Evolutionary conservation across 1,140 invertebrate genomes (phyloP), one percentile per base, ranked within the genome.

Genomic region (Drosophila gunungcola): DNA sequence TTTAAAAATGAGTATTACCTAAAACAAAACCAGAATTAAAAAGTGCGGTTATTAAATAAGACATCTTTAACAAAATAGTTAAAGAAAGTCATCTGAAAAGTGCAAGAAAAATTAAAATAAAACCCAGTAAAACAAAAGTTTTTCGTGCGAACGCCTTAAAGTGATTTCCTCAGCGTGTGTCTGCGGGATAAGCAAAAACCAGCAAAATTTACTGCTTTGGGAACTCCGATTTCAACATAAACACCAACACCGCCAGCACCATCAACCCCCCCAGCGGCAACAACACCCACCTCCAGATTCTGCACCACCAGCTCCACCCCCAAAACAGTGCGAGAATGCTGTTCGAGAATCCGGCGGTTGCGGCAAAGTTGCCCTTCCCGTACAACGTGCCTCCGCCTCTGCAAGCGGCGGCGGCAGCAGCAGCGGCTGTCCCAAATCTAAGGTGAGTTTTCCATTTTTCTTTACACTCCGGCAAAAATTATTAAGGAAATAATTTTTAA

Each of bases 321-420:
- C 78, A 72, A 60, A 78, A 62, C 74, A 70, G 54, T 46, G 41
- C 38, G 60, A 92, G 78, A 75, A 92, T 92, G 91, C 80, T 92
- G 60, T 92, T 92, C 63, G 91, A 92, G 69, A 92, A 92, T 91
- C 91, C 91, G 64, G 91, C 91, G 57, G 90, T 92, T 72, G 91
- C 91, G 78, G 91, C 85, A 21, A 92, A 92, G 84, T 63, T 92
- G 77, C 91, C 91, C 34, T 92, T 91, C 62, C 91, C 91, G 48
- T 92, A 92, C 42, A 92, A 91, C 70, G 91, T 92, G 63, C 91
- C 91, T 76, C 91, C 91, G 75, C 91, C 91, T 56, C 68, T 92
- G 42, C 91, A 92, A 75, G 91, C 91, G 27, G 91, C 91, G 51
- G 91, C 91, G 42, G 91, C 91, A 45, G 91, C 91, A 70, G 91